phyloP scores from a whole-genome alignment of 2,797 vertebrate genomes.

The Chaenodraco wilsoni region DNA sequence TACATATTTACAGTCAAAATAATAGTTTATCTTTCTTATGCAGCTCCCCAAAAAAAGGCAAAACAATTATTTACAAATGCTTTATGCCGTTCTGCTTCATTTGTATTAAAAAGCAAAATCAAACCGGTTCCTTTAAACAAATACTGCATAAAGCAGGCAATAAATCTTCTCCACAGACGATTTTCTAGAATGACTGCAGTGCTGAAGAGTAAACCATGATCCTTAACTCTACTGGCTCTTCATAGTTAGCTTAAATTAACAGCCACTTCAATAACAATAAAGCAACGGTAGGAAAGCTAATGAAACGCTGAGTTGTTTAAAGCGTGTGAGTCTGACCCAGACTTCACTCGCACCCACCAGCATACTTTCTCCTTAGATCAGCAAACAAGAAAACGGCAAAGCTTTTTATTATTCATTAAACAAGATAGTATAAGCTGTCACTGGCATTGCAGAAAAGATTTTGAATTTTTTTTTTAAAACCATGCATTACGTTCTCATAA shows the following conservation, averaged over 20 bases:
- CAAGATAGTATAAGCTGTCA: conserved; percentile 73
- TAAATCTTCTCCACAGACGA: conserved; percentile 9
- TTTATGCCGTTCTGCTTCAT: background rate
- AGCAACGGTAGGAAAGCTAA: conserved; percentile 68
- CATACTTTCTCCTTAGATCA: conserved; percentile 79
- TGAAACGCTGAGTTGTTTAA: conserved; percentile 76
- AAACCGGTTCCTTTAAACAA: conserved; percentile 16
- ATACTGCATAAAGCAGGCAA: background rate
- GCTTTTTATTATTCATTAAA: conserved; percentile 82
- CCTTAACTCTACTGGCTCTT: conserved; percentile 47
- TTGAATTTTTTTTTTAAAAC: conserved; percentile 61
- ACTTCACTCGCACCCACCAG: conserved; percentile 74
- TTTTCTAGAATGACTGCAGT: conserved; percentile 2
- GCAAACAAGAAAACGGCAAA: conserved; percentile 76
- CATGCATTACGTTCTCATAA: conserved; percentile 75
- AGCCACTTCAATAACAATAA: conserved; percentile 77
- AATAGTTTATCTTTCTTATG: background rate
- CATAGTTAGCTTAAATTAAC: conserved; percentile 72
- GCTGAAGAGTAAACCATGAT: conserved; percentile 44
- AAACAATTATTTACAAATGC: background rate
- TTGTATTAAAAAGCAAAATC: conserved; percentile 1
- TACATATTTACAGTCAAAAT: background rate
- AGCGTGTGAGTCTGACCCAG: conserved; percentile 68
- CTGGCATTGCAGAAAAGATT: conserved; percentile 64
- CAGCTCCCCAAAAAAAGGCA: background rate